A percentile compares a stretch with the other conserved stretches of the same genome.
These are phyloP conservation scores for Lophura nycthemera DNA, from an alignment of 2,113 vertebrate species.

Conservation along the genomic window DNA sequence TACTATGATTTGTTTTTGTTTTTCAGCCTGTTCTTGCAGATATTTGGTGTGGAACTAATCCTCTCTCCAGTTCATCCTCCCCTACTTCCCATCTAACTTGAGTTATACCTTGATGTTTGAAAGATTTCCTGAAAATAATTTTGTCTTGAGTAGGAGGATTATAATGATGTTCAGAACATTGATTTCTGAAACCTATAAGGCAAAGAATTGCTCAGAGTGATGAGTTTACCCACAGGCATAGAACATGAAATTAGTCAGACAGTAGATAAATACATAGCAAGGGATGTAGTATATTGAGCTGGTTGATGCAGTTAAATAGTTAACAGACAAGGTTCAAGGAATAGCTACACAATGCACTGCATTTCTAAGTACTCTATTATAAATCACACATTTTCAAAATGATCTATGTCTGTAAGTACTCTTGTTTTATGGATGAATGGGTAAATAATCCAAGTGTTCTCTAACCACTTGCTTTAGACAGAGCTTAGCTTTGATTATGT, in stretches of 20 bases:
- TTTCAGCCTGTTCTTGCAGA: constrained; percentile 45
- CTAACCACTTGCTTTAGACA: not conserved
- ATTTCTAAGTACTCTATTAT: not conserved
- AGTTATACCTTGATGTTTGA: constrained; percentile 32
- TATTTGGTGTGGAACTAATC: constrained; percentile 22
- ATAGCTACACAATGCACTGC: not conserved
- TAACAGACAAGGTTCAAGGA: not conserved
- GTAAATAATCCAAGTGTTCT: not conserved
- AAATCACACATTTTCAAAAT: not conserved
- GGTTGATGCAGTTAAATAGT: not conserved
- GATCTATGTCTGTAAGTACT: not conserved
- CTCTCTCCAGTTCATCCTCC: constrained; percentile 5
- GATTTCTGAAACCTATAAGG: not conserved
- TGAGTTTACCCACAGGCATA: not conserved
- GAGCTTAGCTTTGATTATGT: not conserved
- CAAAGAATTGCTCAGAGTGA: not conserved
- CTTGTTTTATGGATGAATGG: not conserved
- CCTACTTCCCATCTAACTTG: not conserved
- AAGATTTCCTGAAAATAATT: constrained; percentile 55
- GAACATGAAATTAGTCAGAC: not conserved
- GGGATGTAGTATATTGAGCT: not conserved
- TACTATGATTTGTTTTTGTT: constrained; percentile 44
- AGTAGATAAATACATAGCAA: not conserved
- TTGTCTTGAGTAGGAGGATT: constrained; percentile 15
- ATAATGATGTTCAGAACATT: constrained; percentile 17